Conservation (phyloP, 92 coral and sea anemone species). For the Muricea muricata region DNA sequence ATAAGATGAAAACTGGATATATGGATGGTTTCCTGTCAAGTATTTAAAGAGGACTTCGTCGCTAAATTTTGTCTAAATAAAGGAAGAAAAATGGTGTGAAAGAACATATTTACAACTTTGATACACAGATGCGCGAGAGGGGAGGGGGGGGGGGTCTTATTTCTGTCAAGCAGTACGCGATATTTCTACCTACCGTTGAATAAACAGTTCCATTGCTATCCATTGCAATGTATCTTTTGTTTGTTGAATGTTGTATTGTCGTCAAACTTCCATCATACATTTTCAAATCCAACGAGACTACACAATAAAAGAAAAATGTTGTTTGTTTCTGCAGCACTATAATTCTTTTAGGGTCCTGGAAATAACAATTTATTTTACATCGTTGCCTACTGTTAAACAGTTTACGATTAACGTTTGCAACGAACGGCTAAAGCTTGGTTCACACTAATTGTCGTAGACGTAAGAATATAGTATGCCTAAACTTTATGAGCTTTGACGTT, state of each 20-base stretch:
- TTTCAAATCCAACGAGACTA: slow-evolving; percentile 54
- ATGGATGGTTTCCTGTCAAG: slow-evolving; percentile 7
- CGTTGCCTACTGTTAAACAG: no score
- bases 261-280: slow-evolving; percentile 51
- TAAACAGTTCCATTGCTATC: slow-evolving; percentile 60
- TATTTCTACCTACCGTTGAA: slow-evolving; percentile 63
- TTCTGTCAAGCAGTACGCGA: no score
- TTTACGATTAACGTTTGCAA: no score
- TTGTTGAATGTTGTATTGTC: slow-evolving; percentile 49
- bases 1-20: slow-evolving; percentile 24
- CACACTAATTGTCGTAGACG: no score
- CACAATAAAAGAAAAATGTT: neutral
- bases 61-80: slow-evolving; percentile 1
- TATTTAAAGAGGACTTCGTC: slow-evolving; percentile 15
- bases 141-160: no score
- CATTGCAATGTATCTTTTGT: slow-evolving; percentile 73
- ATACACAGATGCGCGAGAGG: neutral
- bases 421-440: no score
- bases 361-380: no score
- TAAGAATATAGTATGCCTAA: no score
- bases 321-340: no score
- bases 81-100: neutral
- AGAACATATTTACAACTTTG: no score
- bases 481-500: no score
- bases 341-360: no score